Base-by-base conservation (phyloP, 64 coral and sea anemone species). In the Pocillopora verrucosa region DNA sequence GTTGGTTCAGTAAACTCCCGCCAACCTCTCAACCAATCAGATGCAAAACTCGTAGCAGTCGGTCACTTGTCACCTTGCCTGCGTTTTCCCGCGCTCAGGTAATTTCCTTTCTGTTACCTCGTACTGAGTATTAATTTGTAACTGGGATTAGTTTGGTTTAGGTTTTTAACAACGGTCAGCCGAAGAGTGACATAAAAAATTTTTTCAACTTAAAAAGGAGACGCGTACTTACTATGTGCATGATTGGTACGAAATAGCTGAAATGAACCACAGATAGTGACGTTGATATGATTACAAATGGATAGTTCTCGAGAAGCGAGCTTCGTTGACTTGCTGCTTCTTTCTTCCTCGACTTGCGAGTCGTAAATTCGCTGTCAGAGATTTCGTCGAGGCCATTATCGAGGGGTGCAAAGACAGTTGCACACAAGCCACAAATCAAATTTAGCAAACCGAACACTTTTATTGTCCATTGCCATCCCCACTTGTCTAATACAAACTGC, bases 181-280 rank as follows among this genome's bases (percentile, higher is more conserved):
- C 41, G 41, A 51, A 51, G 7, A 51, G 41, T 51, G 41, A 51
- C 41, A 7, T 7, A 51, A 4, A 51, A 51, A 51, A 51, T 0
- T 51, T 51, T 51, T 51, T 51, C 3, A 38, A 77, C 16, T 5
- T 37, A 20, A 41, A 19, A 10, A 51, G 38, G 7, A 60, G 34
- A 62, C 14, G 11, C 16, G 74, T 26, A 89, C 92, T 86, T 89
- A 94, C 92, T 74, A 94, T 89, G 25, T 94, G 87, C 20, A 94
- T 20, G 13, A 77, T 83, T 73, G 92, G 92, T 73, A 94, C 58
- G 10, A 61, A 72, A 11, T 77, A 94, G 2, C 79, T 80, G 34
- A 89, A 22, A 38, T 36, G 77, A 19, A 76, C 34, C 77, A 90
- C 24, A 20, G 77, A 41, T 3, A 82, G 17, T 37, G 92, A 89